Conservation (phyloP, 53 echinoderm and acorn worm genomes). For the Echinometra lucunter region DNA sequence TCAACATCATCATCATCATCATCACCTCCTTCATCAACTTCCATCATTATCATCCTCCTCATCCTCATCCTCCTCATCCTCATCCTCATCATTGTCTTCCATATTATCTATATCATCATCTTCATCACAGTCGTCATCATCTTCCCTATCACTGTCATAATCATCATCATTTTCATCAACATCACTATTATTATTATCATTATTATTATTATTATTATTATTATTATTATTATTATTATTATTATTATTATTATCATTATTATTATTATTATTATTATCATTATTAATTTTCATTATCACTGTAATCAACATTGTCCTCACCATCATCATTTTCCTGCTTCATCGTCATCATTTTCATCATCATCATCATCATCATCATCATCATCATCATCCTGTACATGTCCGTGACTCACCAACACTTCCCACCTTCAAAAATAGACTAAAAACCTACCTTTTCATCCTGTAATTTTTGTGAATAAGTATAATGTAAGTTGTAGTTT, state of each 20-base stretch:
- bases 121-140: conserved; percentile 44
- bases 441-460: too few relatives aligned
- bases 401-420: too few relatives aligned
- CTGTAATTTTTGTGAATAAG: too few relatives aligned
- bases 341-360: conserved; percentile 58
- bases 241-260: conserved; percentile 49
- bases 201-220: conserved; percentile 64
- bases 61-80: neutral
- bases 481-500: too few relatives aligned
- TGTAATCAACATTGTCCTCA: conserved; percentile 53
- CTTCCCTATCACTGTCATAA: conserved; percentile 45
- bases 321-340: too few relatives aligned
- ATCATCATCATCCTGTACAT: too few relatives aligned
- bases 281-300: conserved; percentile 66
- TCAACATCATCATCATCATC: conserved; percentile 61
- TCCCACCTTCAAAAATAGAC: too few relatives aligned
- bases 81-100: conserved; percentile 10
- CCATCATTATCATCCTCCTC: conserved; percentile 46
- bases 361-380: conserved; percentile 65
- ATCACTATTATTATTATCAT: conserved; percentile 20
- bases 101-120: conserved; percentile 21
- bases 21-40: conserved; percentile 1
- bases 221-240: neutral
- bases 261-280: too few relatives aligned
- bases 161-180: conserved; percentile 27